Base-by-base conservation (phyloP, 2,888 invertebrate genomes). In the Lepeophtheirus nordmannii region DNA sequence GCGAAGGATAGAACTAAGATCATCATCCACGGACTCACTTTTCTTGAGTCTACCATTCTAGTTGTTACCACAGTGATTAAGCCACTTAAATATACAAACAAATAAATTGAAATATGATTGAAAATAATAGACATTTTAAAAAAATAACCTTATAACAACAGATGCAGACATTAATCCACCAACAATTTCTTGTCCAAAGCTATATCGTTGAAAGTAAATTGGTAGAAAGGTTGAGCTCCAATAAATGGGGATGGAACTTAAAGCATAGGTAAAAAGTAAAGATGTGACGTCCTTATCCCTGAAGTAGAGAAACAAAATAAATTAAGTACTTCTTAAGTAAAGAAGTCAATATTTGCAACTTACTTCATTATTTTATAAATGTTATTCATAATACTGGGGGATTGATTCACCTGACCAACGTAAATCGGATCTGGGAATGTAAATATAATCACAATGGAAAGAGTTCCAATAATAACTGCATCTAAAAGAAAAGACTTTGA, bases 171-270 rank as follows among this genome's bases (percentile, higher is more conserved):
- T 46, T n/a, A 46, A 17, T 14, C 14, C 53, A n/a, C 53, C 53
- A 46, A 46, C 17, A 17, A 46, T 46, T 17, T 46, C 53, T 46
- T 46, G 53, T n/a, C 53, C 53, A 46, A 46, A 46, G 5, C 8
- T 2, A 17, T 46, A 46, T 14, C 53, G 53, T 17, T 14, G 3
- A 17, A 46, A 46, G 53, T 46, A 46, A n/a, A 46, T 46, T 14
- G 53, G 53, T n/a, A 46, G 8, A 46, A 46, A 46, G 53, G 53
- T 46, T 2, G 53, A 46, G 53, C 53, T 46, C 53, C 53, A 46
- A 46, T 46, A 46, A 46, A 46, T 46, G 53, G 53, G 53, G 1
- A 46, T 8, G 8, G 53, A 46, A 17, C 53, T 46, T 14, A 46
- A 8, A 14, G 53, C 53, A 46, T 46, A n/a, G n/a, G 17, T 17